Evolutionary conservation across 1,140 invertebrate species (phyloP).

Genomic region (Episyrphus balteatus): DNA sequence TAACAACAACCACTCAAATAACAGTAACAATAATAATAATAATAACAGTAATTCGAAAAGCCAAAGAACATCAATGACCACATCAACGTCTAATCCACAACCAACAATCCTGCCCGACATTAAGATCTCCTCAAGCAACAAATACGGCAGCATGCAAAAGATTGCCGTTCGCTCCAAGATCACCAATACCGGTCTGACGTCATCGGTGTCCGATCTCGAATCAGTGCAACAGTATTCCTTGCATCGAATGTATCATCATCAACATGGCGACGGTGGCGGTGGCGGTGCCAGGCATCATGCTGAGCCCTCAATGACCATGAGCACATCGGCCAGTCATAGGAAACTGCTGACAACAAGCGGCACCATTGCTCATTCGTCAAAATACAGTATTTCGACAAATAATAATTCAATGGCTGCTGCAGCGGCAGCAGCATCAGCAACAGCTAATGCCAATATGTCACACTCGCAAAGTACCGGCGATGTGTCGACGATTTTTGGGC

Average conservation of each 20-base stretch:
- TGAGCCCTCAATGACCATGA: too few relatives aligned
- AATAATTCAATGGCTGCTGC: constrained; percentile 1
- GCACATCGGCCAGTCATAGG: constrained; percentile 21
- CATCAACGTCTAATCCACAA: constrained; percentile 23
- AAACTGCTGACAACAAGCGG: constrained; percentile 23
- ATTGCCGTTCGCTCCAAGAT: constrained; percentile 33
- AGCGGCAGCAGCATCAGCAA: constrained; percentile 1
- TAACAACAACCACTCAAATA: neutral
- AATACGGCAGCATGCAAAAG: constrained; percentile 35
- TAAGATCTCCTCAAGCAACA: constrained; percentile 30
- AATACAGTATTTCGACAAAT: constrained; percentile 2
- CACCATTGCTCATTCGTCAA: constrained; percentile 1
- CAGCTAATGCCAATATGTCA: constrained; percentile 35
- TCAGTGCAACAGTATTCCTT: constrained; percentile 33
- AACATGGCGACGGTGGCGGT: neutral
- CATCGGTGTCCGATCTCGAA: constrained; percentile 32
- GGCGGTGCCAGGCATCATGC: constrained; percentile 12
- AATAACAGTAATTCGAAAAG: constrained; percentile 11
- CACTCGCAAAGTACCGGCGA: constrained; percentile 49
- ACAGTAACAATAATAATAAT: neutral
- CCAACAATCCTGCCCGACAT: constrained; percentile 29
- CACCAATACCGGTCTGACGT: constrained; percentile 12
- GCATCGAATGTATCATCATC: constrained; percentile 27
- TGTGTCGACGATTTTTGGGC: constrained; percentile 46
- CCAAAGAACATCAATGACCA: constrained; percentile 10